phyloP scores from a whole-genome alignment of 2,888 invertebrate genomes.

The Alcis repandata region DNA sequence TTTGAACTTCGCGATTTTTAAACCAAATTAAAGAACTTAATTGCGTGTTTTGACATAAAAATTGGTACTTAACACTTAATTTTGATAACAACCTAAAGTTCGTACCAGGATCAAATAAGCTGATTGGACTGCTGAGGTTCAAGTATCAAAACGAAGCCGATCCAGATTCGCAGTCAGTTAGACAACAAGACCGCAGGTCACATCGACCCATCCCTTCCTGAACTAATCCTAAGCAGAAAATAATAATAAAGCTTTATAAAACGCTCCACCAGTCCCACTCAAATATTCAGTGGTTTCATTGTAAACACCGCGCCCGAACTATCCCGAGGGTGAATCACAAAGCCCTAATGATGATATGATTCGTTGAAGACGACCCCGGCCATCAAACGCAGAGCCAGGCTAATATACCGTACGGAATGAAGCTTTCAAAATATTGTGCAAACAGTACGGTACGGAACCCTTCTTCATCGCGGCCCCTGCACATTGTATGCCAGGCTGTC shows the following conservation, averaged over 20 bases:
- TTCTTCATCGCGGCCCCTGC: slow-evolving; percentile 66
- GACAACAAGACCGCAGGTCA: not conserved
- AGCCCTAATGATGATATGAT: slow-evolving; percentile 81
- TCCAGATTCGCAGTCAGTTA: too few species aligned
- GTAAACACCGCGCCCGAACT: slow-evolving; percentile 54
- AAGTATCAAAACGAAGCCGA: too few species aligned
- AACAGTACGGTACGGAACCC: slow-evolving; percentile 80
- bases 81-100: too few species aligned
- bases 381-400: slow-evolving; percentile 80
- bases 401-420: slow-evolving; percentile 85
- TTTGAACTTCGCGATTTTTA: too few species aligned
- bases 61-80: too few species aligned
- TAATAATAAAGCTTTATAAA: slow-evolving; percentile 32
- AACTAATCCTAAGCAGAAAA: slow-evolving; percentile 18
- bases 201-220: not conserved
- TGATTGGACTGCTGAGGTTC: too few species aligned
- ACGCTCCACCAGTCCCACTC: slow-evolving; percentile 30
- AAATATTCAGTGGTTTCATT: slow-evolving; percentile 61
- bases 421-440: slow-evolving; percentile 86
- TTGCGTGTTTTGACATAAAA: too few species aligned
- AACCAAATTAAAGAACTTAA: too few species aligned
- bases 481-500: slow-evolving; percentile 54
- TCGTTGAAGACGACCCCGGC: slow-evolving; percentile 78
- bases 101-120: too few species aligned
- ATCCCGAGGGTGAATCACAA: slow-evolving; percentile 64